Evolutionary conservation across 1,140 invertebrate genomes (phyloP), one percentile per base, ranked within the genome.

Genomic region (Orius laevigatus): DNA sequence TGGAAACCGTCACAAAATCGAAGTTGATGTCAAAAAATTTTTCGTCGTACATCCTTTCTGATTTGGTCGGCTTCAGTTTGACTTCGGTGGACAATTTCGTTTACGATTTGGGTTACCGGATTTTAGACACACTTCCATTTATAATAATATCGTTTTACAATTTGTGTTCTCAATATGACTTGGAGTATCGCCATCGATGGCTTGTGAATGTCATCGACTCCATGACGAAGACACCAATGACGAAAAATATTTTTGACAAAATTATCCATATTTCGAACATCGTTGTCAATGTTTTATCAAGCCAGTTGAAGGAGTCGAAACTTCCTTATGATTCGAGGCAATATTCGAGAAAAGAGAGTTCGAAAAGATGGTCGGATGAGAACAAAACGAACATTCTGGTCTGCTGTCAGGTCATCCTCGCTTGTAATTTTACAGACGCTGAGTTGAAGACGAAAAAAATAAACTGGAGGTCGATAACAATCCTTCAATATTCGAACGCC

Each of bases 401-500:
- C 1, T 53, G 42, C 44, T 56, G 50, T 50, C 36, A 48, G 33
- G 40, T 48, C 15, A 40, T 52, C 11, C 10, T 16, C 11, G 11
- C 12, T 40, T 50, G 25, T 38, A 11, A 31, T 49, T 11, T 9
- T 14, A 38, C 14, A 3, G 41, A 34, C 3, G 11, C 12, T 8
- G 15, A n/a, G 14, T 8, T 39, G n/a, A 31, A 35, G 14, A 36
- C 14, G 39, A 46, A 38, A 33, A 46, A 49, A 33, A 46, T 34
- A 53, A 16, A 50, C 19, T 49, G 54, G 34, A 55, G 56, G 42
- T 56, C 46, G 9, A 54, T 61, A 31, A 52, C 58, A 8, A 48
- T 65, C 5, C 33, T 51, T 6, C 55, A 65, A 44, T 67, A 66
- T 39, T 68, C 64, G 0, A 48, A 52, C 39, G 54, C 55, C 33